Conservation (phyloP, 2,888 invertebrate species). For the Eilema griseolum region DNA sequence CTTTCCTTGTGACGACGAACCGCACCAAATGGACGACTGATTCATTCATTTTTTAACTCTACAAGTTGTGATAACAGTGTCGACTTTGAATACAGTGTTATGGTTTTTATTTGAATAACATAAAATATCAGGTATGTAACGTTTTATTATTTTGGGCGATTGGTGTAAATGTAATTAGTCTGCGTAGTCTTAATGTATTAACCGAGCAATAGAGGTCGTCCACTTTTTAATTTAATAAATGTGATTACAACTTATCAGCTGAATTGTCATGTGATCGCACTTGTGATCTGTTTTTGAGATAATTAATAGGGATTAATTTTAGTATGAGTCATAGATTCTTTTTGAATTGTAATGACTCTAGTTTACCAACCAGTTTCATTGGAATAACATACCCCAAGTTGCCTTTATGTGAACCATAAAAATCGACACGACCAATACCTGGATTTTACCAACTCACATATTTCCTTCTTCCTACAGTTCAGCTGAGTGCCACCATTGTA, state of each 20-base stretch:
- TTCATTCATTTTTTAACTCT: slow-evolving; percentile 51
- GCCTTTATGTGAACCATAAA: background rate
- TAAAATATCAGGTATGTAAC: slow-evolving; percentile 49
- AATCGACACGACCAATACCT: too few relatives aligned
- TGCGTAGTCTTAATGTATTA: slow-evolving; percentile 36
- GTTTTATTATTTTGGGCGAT: slow-evolving; percentile 12
- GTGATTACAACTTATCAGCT: slow-evolving; percentile 29
- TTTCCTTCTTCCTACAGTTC: too few relatives aligned
- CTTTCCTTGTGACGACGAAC: slow-evolving; percentile 62
- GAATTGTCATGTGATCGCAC: slow-evolving; percentile 35
- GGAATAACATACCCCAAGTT: background rate
- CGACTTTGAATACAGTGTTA: slow-evolving; percentile 35
- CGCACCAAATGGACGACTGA: slow-evolving; percentile 45
- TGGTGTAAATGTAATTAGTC: slow-evolving; percentile 16
- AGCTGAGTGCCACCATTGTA: too few relatives aligned
- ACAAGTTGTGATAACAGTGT: slow-evolving; percentile 45
- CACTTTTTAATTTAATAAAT: slow-evolving; percentile 38
- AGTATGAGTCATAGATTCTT: background rate
- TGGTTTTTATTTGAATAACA: slow-evolving; percentile 28
- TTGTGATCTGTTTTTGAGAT: slow-evolving; percentile 9
- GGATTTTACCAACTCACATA: too few relatives aligned
- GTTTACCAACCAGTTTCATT: background rate
- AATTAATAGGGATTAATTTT: slow-evolving; percentile 3
- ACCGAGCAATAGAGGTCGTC: slow-evolving; percentile 58
- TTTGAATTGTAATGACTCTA: background rate